These are phyloP conservation scores for Pecten maximus DNA, from an alignment of 2,888 invertebrate species.

Conservation along the genomic window DNA sequence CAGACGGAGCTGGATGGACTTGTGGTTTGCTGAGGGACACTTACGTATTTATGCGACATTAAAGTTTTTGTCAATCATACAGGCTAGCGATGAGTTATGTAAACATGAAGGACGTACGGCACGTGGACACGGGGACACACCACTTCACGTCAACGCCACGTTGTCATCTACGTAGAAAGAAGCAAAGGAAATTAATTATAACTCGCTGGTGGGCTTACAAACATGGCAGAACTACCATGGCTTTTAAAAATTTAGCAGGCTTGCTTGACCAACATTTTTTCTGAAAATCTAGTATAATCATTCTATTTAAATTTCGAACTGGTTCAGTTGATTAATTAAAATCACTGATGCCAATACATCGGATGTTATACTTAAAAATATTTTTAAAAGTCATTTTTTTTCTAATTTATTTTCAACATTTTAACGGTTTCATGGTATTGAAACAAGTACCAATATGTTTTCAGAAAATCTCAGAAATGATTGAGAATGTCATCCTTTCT, in stretches of 20 bases:
- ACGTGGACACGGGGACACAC: conserved; percentile 67
- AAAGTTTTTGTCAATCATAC: conserved; percentile 35
- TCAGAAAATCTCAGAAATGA: neutral
- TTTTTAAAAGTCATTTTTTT: neutral
- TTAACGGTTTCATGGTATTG: too few relatives aligned
- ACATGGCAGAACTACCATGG: conserved; percentile 6
- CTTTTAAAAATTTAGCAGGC: neutral
- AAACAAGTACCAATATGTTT: too few relatives aligned
- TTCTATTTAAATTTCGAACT: neutral
- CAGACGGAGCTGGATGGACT: conserved; percentile 31
- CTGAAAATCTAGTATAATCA: neutral
- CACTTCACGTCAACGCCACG: conserved; percentile 59
- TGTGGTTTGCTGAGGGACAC: conserved; percentile 30
- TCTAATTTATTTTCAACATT: neutral
- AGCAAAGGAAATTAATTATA: conserved; percentile 53
- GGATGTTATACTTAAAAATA: neutral
- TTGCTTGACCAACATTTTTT: neutral
- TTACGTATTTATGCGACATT: conserved; percentile 32
- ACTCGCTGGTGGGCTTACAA: neutral
- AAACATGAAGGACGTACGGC: conserved; percentile 51
- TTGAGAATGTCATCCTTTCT: neutral
- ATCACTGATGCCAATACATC: neutral
- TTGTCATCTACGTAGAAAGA: conserved; percentile 69
- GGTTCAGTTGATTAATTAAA: neutral
- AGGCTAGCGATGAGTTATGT: conserved; percentile 35